Evolutionary conservation across 2,888 invertebrate species (phyloP).

Genomic region (Carpatolechia fugitivella): DNA sequence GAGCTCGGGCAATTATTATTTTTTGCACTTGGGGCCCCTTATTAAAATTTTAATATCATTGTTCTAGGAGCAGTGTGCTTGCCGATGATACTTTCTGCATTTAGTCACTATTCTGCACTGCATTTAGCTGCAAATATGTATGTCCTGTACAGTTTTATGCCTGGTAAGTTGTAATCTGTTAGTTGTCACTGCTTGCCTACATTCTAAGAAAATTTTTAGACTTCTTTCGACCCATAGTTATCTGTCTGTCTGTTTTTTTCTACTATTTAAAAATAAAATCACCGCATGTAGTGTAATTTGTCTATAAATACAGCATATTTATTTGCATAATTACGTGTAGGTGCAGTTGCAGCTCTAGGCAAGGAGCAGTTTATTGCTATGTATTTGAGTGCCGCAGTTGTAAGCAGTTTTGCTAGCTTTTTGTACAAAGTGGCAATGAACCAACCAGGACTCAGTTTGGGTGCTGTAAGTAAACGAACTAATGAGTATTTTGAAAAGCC

Average conservation of each 20-base stretch:
- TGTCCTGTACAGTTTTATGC: slow-evolving; percentile 92
- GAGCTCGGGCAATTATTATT: too few relatives aligned
- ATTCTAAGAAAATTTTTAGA: too few relatives aligned
- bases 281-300: too few relatives aligned
- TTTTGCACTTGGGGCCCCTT: too few relatives aligned
- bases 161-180: slow-evolving; percentile 56
- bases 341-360: slow-evolving; percentile 87
- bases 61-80: slow-evolving; percentile 87
- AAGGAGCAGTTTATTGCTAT: slow-evolving; percentile 95
- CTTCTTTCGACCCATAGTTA: too few relatives aligned
- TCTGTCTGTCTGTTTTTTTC: too few relatives aligned
- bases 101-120: slow-evolving; percentile 93
- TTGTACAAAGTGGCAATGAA: slow-evolving; percentile 85
- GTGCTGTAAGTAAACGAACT: slow-evolving; percentile 86
- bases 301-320: too few relatives aligned
- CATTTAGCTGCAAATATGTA: slow-evolving; percentile 98
- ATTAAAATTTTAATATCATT: too few relatives aligned
- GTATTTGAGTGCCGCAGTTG: slow-evolving; percentile 92
- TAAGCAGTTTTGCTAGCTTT: slow-evolving; percentile 92
- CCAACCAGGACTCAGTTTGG: slow-evolving; percentile 89
- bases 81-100: slow-evolving; percentile 96
- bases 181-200: too few relatives aligned
- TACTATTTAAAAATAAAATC: too few relatives aligned
- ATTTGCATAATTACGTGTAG: too few relatives aligned
- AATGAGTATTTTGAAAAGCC: neutral